A percentile compares a stretch with the other conserved stretches of the same genome.
Conservation (phyloP, 2,888 invertebrate species). For the Leptinotarsa peninsularis region DNA sequence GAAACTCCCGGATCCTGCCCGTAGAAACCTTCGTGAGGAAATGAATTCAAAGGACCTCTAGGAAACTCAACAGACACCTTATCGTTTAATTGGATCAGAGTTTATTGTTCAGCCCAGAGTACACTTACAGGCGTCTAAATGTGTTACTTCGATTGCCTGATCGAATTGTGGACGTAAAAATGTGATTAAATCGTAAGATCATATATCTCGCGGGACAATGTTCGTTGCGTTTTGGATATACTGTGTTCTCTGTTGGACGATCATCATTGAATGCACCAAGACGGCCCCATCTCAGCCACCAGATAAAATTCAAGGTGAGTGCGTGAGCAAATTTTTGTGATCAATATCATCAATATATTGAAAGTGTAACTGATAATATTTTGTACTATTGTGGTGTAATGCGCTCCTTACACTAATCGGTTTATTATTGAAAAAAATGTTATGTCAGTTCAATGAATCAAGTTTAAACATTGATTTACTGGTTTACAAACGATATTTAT, state of each 20-base stretch:
- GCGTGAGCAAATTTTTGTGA: too few relatives aligned
- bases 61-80: conserved; percentile 23
- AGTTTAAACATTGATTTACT: too few relatives aligned
- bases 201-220: conserved; percentile 26
- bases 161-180: conserved; percentile 29
- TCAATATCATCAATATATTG: too few relatives aligned
- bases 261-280: conserved; percentile 34
- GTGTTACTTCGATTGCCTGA: conserved; percentile 23
- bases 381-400: too few relatives aligned
- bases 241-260: conserved; percentile 34
- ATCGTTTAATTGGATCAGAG: conserved; percentile 29
- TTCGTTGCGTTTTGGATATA: conserved; percentile 33
- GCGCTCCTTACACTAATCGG: too few relatives aligned
- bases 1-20: conserved; percentile 20
- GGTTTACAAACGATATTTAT: too few relatives aligned
- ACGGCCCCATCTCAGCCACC: conserved; percentile 29
- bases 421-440: too few relatives aligned
- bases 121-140: conserved; percentile 22
- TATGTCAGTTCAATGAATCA: too few relatives aligned
- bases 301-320: conserved; percentile 38
- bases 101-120: conserved; percentile 21
- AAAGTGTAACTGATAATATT: too few relatives aligned
- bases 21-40: conserved; percentile 10
- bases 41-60: conserved; percentile 32
- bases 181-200: conserved; percentile 25